A percentile compares a stretch with the other conserved stretches of the same genome.
These are phyloP conservation scores for Spatula clypeata DNA, from an alignment of 2,797 vertebrate species.

Conservation along the genomic window DNA sequence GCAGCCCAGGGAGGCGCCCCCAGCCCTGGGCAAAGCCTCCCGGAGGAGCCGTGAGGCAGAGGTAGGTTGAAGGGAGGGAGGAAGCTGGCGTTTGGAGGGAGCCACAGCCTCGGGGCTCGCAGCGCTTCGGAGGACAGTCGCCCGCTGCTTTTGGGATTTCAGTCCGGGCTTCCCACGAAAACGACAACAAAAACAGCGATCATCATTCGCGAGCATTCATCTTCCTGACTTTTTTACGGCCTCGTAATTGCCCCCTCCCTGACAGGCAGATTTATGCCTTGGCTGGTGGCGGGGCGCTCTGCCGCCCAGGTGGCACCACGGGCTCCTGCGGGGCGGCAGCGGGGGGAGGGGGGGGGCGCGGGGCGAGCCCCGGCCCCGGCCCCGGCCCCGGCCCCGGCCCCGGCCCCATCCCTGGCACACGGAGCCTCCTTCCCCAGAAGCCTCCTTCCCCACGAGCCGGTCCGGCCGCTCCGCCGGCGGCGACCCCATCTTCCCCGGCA, in stretches of 20 bases:
- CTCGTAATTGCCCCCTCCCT: conserved; percentile 21
- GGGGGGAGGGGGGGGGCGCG: accelerated
- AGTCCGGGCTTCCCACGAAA: neutral
- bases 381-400: neutral
- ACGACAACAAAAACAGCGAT: neutral
- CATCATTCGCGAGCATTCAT: neutral
- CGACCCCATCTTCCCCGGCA: accelerated
- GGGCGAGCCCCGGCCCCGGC: too few species aligned
- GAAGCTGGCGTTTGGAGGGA: neutral
- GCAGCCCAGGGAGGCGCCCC: accelerated
- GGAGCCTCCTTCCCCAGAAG: neutral
- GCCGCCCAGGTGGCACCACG: neutral
- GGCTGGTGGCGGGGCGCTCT: neutral
- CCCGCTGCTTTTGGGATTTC: neutral
- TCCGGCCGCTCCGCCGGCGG: neutral
- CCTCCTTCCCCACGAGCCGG: neutral
- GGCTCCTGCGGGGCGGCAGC: neutral
- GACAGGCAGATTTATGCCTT: conserved; percentile 15
- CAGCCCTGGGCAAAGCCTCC: accelerated
- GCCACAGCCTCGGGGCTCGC: accelerated
- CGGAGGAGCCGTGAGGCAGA: accelerated
- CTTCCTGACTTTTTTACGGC: conserved; percentile 47
- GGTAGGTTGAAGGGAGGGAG: neutral
- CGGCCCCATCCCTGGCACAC: neutral
- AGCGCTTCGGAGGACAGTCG: neutral